Evolutionary conservation across 1,140 invertebrate genomes (phyloP).

Genomic region (Trichonephila inaurata): DNA sequence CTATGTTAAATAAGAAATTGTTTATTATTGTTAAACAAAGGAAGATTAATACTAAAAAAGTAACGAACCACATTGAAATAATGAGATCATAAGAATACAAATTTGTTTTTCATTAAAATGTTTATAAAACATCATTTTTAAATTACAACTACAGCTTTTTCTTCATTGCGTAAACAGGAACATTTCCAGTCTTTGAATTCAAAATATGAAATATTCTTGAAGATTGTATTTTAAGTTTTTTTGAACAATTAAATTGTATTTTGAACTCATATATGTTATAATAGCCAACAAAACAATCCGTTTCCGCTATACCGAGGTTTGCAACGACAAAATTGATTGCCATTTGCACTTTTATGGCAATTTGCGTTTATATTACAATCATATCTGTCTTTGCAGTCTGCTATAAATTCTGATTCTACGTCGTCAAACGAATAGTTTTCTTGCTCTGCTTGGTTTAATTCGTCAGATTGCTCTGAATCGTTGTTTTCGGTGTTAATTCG

Average conservation of each 20-base stretch:
- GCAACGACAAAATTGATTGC: slow-evolving; percentile 22
- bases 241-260: not conserved
- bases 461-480: not conserved
- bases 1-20: too few species aligned
- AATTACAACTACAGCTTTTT: too few species aligned
- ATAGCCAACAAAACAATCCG: slow-evolving; percentile 42
- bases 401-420: slow-evolving; percentile 1
- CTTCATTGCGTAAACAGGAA: too few species aligned
- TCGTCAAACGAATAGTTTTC: slow-evolving; percentile 42
- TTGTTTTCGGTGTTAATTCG: not conserved
- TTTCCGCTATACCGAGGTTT: slow-evolving; percentile 30
- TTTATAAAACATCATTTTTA: too few species aligned
- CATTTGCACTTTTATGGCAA: slow-evolving; percentile 14
- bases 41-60: too few species aligned
- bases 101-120: too few species aligned
- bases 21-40: too few species aligned
- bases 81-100: too few species aligned
- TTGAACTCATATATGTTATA: not conserved
- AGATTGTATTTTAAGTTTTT: too few species aligned
- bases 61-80: too few species aligned
- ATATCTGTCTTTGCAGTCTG: not conserved
- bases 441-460: not conserved
- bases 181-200: too few species aligned
- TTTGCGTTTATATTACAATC: slow-evolving; percentile 37
- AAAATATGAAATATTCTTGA: too few species aligned